These are phyloP conservation scores for Polypedilum pembai DNA, from an alignment of 1,140 invertebrate genomes.

Conservation along the genomic window DNA sequence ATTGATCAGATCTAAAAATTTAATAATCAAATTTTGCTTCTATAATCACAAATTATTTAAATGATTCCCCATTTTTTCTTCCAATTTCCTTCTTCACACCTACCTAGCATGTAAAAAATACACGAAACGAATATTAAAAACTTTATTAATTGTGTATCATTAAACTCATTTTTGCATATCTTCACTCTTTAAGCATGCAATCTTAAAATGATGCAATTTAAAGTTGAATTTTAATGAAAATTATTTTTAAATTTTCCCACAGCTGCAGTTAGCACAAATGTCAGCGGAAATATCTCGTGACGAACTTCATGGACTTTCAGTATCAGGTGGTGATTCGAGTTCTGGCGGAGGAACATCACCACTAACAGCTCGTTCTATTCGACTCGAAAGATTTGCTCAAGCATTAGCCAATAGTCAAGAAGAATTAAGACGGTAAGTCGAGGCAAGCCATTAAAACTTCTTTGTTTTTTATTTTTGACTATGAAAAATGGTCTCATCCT, in stretches of 20 bases:
- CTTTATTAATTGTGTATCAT: too few species aligned
- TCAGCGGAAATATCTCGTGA: constrained; percentile 56
- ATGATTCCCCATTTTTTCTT: too few species aligned
- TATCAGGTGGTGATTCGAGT: constrained; percentile 55
- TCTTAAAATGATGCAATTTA: too few species aligned
- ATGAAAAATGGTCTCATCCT: neutral
- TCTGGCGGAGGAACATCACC: constrained; percentile 68
- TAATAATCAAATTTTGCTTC: too few species aligned
- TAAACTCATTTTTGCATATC: too few species aligned
- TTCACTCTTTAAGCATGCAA: too few species aligned
- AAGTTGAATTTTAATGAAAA: too few species aligned
- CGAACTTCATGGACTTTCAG: constrained; percentile 54
- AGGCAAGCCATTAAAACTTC: constrained; percentile 33
- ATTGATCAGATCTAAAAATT: too few species aligned
- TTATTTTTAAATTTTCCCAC: constrained; percentile 31
- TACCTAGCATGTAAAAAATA: too few species aligned
- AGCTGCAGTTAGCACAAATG: constrained; percentile 61
- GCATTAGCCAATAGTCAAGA: constrained; percentile 82
- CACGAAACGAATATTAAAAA: too few species aligned
- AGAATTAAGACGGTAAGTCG: constrained; percentile 63
- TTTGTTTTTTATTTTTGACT: neutral
- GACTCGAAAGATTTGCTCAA: constrained; percentile 76
- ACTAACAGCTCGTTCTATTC: constrained; percentile 74
- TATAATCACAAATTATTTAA: too few species aligned
- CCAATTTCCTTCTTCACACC: too few species aligned